Evolutionary conservation across 1,140 invertebrate genomes (phyloP).

Genomic region (Metaphire vulgaris): DNA sequence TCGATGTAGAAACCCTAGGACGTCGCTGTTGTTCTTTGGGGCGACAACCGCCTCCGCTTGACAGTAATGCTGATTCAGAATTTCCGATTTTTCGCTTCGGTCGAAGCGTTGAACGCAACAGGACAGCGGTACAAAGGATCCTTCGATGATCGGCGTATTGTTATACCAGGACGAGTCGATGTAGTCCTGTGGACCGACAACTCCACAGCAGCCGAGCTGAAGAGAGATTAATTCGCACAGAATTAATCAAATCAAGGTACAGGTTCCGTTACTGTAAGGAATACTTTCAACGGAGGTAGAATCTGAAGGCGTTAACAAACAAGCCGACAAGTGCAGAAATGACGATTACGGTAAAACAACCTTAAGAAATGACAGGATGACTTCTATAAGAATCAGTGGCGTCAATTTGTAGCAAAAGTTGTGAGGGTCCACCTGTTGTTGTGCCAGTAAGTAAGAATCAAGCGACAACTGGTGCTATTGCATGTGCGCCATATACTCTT

Average conservation of each 20-base stretch:
- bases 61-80: neutral
- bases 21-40: constrained; percentile 7
- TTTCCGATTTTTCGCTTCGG: neutral
- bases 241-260: constrained; percentile 7
- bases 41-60: constrained; percentile 7
- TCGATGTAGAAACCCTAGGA: neutral
- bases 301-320: neutral
- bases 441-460: no score
- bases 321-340: no score
- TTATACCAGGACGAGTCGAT: constrained; percentile 19
- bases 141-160: constrained; percentile 2
- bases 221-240: neutral
- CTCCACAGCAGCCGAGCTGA: constrained; percentile 27
- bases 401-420: no score
- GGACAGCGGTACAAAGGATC: constrained; percentile 19
- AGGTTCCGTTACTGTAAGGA: no score
- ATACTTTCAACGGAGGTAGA: neutral
- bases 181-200: constrained; percentile 20
- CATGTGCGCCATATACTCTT: no score
- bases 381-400: no score
- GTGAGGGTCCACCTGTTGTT: no score
- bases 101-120: constrained; percentile 18
- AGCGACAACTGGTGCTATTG: no score
- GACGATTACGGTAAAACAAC: no score
- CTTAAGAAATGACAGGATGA: no score